These are phyloP conservation scores for Falco naumanni DNA, from an alignment of 2,797 vertebrate species.

Conservation along the genomic window DNA sequence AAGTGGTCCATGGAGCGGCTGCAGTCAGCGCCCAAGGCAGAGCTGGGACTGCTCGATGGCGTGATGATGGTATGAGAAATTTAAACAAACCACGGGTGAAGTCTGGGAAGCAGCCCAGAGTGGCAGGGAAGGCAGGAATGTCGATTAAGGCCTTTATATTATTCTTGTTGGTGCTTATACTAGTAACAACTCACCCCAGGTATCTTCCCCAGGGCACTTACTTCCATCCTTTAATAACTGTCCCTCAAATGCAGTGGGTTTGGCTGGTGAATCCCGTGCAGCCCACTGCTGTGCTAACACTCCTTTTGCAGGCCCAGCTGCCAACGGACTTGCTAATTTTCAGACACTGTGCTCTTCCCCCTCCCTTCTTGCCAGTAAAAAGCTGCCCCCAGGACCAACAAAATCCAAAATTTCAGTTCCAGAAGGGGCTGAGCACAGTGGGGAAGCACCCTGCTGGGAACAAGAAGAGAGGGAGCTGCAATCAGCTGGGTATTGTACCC, in stretches of 20 bases:
- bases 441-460: neutral
- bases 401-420: neutral
- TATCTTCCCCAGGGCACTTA: neutral
- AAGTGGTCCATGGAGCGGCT: conserved; percentile 96
- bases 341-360: neutral
- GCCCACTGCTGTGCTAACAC: rapidly evolving
- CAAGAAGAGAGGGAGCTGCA: neutral
- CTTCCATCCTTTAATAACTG: neutral
- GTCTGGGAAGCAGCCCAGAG: neutral
- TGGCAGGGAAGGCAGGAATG: rapidly evolving
- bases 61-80: conserved; percentile 93
- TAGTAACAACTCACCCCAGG: neutral
- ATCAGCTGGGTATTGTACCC: neutral
- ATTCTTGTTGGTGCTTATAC: neutral
- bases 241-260: neutral
- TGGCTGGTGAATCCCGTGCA: neutral
- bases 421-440: neutral
- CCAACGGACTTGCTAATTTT: neutral
- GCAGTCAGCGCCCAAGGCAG: conserved; percentile 87
- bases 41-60: conserved; percentile 91
- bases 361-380: neutral
- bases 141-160: neutral
- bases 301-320: neutral
- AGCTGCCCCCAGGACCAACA: neutral
- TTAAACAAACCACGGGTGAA: neutral